Base-by-base conservation (phyloP, 2,888 invertebrate genomes). In the Coelinius sp. region DNA sequence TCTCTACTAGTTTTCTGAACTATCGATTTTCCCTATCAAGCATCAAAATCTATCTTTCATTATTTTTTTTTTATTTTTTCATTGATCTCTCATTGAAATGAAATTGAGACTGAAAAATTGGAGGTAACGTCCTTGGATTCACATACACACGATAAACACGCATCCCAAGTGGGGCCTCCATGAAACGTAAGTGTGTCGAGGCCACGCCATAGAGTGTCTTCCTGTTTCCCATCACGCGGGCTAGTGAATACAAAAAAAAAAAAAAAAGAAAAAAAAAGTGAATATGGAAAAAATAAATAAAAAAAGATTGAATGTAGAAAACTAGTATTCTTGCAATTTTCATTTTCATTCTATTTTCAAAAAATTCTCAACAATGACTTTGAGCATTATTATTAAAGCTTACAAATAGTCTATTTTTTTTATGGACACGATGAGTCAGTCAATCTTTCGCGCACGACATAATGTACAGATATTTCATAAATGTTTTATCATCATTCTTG, bases 1-100 rank as follows among this genome's bases (percentile, higher is more conserved):
- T 81, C 63, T 74, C 44, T 41, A 44, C 49, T 20, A 52, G 64
- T 49, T 53, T n/a, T 53, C 41, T 41, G n/a, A 41, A 49, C 17
- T 27, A 68, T 59, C 46, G 59, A 68, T 62, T 68, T 62, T 59
- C 27, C 49, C 25, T 68, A 46, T 31, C 59, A 68, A 59, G 68
- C 46, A 44, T 27, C 44, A 14, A 24, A 6, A 20, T 8, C 41
- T 17, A 41, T 2, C 41, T 4, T 53, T 22, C n/a, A n/a, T 14
- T n/a, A 10, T 53, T n/a, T 0, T 10, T 53, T 44, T 46, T 46
- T 44, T 41, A 3, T 63, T 44, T n/a, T 27, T 27, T 17, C 14
- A 52, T 52, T 20, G 59, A 59, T 66, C 20, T 31, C 12, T 31
- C 27, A n/a, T 59, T 59, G n/a, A 17, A 17, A 35, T 14, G 10